A percentile compares a stretch with the other conserved stretches of the same genome.
Conservation (phyloP, 2,888 invertebrate genomes). For the Caenorhabditis doughertyi region DNA sequence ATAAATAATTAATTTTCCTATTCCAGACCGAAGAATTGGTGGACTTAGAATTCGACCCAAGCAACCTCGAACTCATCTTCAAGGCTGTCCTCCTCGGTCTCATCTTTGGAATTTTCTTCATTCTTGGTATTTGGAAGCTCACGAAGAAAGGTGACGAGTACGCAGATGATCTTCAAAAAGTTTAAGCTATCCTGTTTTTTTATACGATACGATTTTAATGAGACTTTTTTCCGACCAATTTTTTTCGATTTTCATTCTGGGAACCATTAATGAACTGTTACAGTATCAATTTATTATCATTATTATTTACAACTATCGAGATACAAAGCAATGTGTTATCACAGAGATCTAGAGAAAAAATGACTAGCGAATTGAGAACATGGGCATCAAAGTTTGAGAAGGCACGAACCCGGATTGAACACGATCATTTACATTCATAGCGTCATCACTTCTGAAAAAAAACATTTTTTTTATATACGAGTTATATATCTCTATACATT, state of each 20-base stretch:
- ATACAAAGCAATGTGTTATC: too few species aligned
- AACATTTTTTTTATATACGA: too few species aligned
- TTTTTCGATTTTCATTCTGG: not conserved
- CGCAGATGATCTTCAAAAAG: constrained; percentile 74
- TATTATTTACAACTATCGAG: not conserved
- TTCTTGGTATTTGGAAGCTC: constrained; percentile 64
- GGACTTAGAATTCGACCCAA: constrained; percentile 75
- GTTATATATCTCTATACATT: too few species aligned
- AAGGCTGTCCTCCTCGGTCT: constrained; percentile 63
- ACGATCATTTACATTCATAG: too few species aligned
- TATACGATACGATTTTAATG: too few species aligned
- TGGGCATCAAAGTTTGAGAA: too few species aligned
- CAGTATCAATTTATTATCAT: not conserved
- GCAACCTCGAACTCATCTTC: constrained; percentile 74
- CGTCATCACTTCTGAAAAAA: too few species aligned
- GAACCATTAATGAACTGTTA: not conserved
- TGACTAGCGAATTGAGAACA: too few species aligned
- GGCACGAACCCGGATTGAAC: too few species aligned
- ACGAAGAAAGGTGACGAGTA: constrained; percentile 64
- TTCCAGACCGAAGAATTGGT: constrained; percentile 74
- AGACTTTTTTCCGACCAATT: constrained; percentile 7
- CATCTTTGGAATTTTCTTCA: constrained; percentile 63
- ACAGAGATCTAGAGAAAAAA: too few species aligned
- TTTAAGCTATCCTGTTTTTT: too few species aligned
- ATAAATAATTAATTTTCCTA: too few species aligned